Evolutionary conservation across 2,113 vertebrate genomes (phyloP).

Genomic region (Notiomystis cincta): DNA sequence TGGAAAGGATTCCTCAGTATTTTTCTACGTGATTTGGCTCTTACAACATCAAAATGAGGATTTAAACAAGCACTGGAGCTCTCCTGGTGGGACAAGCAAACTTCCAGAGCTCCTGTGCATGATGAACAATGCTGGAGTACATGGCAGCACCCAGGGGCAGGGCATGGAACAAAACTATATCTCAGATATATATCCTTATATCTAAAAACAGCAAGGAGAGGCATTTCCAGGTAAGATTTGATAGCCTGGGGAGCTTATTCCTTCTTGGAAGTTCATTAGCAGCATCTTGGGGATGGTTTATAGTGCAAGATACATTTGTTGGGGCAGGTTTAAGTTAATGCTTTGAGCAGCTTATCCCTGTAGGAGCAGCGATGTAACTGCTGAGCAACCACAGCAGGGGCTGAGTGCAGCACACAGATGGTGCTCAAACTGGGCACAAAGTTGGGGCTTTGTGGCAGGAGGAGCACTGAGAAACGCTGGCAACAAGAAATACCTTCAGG

Average conservation of each 20-base stretch:
- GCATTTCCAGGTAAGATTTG: not conserved
- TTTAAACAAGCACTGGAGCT: not conserved
- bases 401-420: not conserved
- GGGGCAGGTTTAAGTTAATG: not conserved
- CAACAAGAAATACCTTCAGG: not conserved
- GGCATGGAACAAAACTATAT: not conserved
- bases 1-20: not conserved
- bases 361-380: not conserved
- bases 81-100: not conserved
- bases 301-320: not conserved
- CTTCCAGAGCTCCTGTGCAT: accelerated
- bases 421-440: not conserved
- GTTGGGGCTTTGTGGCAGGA: not conserved
- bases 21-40: not conserved
- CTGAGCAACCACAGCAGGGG: not conserved
- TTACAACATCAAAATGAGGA: not conserved
- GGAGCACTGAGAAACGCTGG: not conserved
- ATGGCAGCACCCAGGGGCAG: not conserved
- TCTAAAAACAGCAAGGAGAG: not conserved
- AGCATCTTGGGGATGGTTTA: not conserved
- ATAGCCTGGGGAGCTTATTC: not conserved
- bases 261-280: not conserved
- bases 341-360: not conserved
- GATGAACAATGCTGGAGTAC: accelerated
- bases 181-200: too few relatives aligned